Evolutionary conservation across 2,797 vertebrate genomes (phyloP), one percentile per base, ranked within the genome.

Genomic region (Aldrovandia affinis): DNA sequence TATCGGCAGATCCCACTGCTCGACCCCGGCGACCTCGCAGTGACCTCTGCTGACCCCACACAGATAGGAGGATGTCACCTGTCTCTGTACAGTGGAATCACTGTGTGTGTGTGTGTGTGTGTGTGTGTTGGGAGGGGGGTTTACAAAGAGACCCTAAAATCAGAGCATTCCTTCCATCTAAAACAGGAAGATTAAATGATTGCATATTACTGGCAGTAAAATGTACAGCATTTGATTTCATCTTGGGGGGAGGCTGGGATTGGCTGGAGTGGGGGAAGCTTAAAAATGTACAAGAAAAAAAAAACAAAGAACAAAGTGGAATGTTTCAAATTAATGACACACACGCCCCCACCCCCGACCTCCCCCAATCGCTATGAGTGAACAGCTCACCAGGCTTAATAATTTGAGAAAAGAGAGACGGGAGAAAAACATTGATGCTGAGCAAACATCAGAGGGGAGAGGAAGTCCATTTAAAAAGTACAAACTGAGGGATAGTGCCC

Each of bases 261-360:
- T 47, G 57, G 12, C n/a, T n/a, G 50, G 50, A 52, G 50, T 4
- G 12, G 33, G 33, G 30, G 68, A 6, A 42, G 68, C 68, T 73
- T 42, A 39, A 73, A 73, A 73, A 39, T 39, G 12, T 20, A 36
- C 15, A 83, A 82, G 47, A 2, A 42, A 57, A 54, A 65, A 81
- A 4, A 42, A 70, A 82, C 30, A 52, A 73, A 57, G 78, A 81
- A 83, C 79, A 61, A 85, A 39, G 88, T 92, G 94, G 95, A 96
- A 95, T 95, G 94, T 94, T 78, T 86, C 87, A 82, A 88, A 83
- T 75, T 6, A 57, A 44, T 50, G n/a, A n/a, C n/a, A n/a, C 42
- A 28, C n/a, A 54, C 10, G 20, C 28, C 61, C 70, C 20, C 9
- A 3, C 8, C 57, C 36, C 63, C 28, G 33, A 78, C 70, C 80